A percentile compares a stretch with the other conserved stretches of the same genome.
phyloP scores from a whole-genome alignment of 1,140 invertebrate genomes.

The Anastatus disparis region DNA sequence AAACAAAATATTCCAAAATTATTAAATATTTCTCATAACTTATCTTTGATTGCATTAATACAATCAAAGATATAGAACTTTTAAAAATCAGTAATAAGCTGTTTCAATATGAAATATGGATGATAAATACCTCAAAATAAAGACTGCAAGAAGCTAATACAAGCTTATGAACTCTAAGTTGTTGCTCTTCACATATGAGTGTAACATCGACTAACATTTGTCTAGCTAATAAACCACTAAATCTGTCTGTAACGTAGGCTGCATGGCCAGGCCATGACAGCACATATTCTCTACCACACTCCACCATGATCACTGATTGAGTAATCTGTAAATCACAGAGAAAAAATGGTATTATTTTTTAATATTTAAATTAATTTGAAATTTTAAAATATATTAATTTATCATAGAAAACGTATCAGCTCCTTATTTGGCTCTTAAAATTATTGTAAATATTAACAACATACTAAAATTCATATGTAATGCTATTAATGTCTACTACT shows the following conservation, averaged over 20 bases:
- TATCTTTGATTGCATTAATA: too few relatives aligned
- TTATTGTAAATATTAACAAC: too few relatives aligned
- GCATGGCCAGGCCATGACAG: conserved; percentile 70
- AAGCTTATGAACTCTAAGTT: conserved; percentile 70
- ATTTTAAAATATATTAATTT: too few relatives aligned
- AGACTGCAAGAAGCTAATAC: conserved; percentile 73
- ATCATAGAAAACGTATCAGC: too few relatives aligned
- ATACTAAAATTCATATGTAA: too few relatives aligned
- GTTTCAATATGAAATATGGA: too few relatives aligned
- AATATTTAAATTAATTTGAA: not conserved
- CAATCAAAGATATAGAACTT: too few relatives aligned
- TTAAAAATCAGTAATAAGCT: too few relatives aligned
- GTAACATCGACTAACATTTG: conserved; percentile 72
- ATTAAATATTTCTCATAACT: too few relatives aligned
- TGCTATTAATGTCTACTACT: too few relatives aligned
- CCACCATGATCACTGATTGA: conserved; percentile 53
- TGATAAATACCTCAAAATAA: conserved; percentile 69
- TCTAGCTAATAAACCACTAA: conserved; percentile 68
- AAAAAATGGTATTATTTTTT: not conserved
- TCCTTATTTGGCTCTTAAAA: too few relatives aligned
- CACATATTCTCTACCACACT: conserved; percentile 58
- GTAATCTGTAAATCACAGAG: conserved; percentile 33
- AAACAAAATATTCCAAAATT: too few relatives aligned
- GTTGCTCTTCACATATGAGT: conserved; percentile 70
- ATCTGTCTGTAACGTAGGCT: conserved; percentile 67